Evolutionary conservation across 1,140 invertebrate genomes (phyloP).

Genomic region (Dolichoris vasculosae): DNA sequence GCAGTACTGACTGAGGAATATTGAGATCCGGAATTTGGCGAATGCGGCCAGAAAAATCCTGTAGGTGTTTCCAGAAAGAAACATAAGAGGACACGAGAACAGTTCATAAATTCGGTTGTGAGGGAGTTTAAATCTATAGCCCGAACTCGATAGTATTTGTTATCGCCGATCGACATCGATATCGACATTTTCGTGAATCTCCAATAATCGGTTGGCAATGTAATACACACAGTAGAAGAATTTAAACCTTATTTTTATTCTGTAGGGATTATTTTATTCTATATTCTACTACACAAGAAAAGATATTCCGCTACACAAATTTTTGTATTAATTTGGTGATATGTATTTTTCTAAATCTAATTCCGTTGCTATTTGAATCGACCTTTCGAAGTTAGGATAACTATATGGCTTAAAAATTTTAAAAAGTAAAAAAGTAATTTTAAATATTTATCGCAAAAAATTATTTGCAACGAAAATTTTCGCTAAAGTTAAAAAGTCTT

Average conservation of each 20-base stretch:
- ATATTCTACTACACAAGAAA: too few species aligned
- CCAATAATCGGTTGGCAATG: background rate
- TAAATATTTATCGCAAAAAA: too few species aligned
- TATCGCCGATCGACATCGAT: background rate
- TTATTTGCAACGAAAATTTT: too few species aligned
- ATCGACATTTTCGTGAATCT: background rate
- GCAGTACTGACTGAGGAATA: slow-evolving; percentile 5
- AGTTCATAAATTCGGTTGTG: slow-evolving; percentile 27
- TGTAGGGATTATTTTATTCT: background rate
- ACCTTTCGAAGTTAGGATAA: background rate
- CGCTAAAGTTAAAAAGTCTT: too few species aligned
- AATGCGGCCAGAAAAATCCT: slow-evolving; percentile 30
- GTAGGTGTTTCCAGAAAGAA: background rate
- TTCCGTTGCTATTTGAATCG: background rate
- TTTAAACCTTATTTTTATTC: background rate
- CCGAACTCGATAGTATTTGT: background rate
- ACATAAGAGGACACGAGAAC: background rate
- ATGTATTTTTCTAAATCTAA: background rate
- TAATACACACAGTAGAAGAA: background rate
- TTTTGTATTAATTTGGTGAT: background rate
- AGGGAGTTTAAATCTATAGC: slow-evolving; percentile 14
- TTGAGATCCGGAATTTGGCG: slow-evolving; percentile 37
- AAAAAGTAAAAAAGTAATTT: too few species aligned
- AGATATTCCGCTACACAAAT: too few species aligned
- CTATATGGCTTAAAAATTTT: too few species aligned